Base-by-base conservation (phyloP, 2,113 vertebrate species). In the Carettochelys insculpta region DNA sequence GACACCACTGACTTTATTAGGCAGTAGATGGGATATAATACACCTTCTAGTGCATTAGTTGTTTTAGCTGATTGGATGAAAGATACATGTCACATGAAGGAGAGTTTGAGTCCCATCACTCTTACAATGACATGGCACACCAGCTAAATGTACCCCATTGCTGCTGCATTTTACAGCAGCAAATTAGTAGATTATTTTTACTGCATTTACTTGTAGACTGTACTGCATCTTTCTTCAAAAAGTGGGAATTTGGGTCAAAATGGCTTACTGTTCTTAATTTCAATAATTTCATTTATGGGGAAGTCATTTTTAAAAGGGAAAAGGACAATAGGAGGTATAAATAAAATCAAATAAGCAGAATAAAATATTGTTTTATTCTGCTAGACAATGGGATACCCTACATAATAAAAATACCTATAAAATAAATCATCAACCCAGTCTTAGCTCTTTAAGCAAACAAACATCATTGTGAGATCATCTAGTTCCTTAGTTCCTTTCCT, bases 1-100 rank as follows among this genome's bases (percentile, higher is more conserved):
- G 97, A 97, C 92, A 95, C 97, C 97, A 94, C 96, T 94, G 98
- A 95, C 96, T 98, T 97, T 97, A 97, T 97, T 96, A 97, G 97
- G 93, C 97, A 97, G 97, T 97, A 97, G 96, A 96, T 95, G 95
- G 97, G 93, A 93, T 97, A 87, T 97, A 97, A 98, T 98, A 96
- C 80, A 92, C 94, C 92, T 96, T 94, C 91, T 96, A 96, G 95
- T 82, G 96, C 97, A 97, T 97, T 97, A 94, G 97, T 95, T 97
- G 97, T 98, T 97, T 97, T 97, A 94, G 86, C 92, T 98, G 98
- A 98, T 98, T 98, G 97, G 95, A 92, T 89, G 97, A 96, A 97
- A 95, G 97, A 97, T 94, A 97, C 92, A 96, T 97, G 96, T 97
- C 97, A 90, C 91, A 91, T 88, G 89, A 95, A 95, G 95, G 95